Base-by-base conservation (phyloP, 1,140 invertebrate genomes). In the Drosophila ercepeae region DNA sequence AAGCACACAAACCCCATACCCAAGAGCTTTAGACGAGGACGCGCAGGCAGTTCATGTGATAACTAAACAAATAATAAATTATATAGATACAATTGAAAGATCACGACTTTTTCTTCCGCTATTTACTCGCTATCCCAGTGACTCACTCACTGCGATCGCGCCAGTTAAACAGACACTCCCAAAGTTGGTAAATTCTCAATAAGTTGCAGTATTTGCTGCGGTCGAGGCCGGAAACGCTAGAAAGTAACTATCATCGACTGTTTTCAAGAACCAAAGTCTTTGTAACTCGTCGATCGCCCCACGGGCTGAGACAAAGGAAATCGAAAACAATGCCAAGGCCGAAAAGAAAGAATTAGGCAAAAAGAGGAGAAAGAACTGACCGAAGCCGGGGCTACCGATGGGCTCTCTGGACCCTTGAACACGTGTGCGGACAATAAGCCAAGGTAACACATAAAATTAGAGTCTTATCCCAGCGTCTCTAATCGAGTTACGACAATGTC, bases 371-470 rank as follows among this genome's bases (percentile, higher is more conserved):
- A 58, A 50, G 50, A 34, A n/a, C 49, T 25, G 49, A 11, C 23
- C 27, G 39, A 51, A 41, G 25, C 25, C 55, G 55, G 50, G 53
- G 41, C 76, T 81, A 72, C 59, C 65, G 76, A 63, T 39, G 57
- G 51, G 19, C 51, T 54, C 58, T 21, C 8, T 7, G 25, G 9
- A 27, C 21, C 63, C 68, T 89, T 48, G 75, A 89, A 89, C 88
- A 89, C 88, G 88, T 89, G 88, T 89, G 88, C 88, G 52, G 54
- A 89, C 88, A 89, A 89, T 90, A 74, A 77, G 82, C 70, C n/a
- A 39, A 61, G 76, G 76, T 58, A 68, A 82, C 59, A 73, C 57
- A 55, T 59, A 86, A 88, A 82, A 86, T 86, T 86, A 88, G 82
- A 82, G 81, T 70, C 73, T 86, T 86, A 86, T 88, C 74, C 63